Percentiles rank a stretch among this genome's conserved stretches.
phyloP scores from a whole-genome alignment of 2,797 vertebrate genomes.

The Harpagifer antarcticus region DNA sequence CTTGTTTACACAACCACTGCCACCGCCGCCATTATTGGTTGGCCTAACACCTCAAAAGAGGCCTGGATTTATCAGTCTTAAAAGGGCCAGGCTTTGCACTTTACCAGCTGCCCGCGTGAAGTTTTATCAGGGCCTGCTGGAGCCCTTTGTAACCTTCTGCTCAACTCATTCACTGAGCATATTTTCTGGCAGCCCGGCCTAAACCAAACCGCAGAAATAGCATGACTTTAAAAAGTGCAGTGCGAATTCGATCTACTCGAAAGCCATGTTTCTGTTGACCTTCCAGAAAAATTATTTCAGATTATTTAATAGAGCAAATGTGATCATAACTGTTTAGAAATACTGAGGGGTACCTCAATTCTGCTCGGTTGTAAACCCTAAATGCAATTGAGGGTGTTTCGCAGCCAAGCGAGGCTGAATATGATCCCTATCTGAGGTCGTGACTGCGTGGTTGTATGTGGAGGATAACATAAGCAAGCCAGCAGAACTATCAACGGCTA shows the following conservation, averaged over 20 bases:
- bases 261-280: slow-evolving; percentile 60
- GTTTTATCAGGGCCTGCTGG: slow-evolving; percentile 57
- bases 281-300: slow-evolving; percentile 68
- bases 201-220: slow-evolving; percentile 62
- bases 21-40: slow-evolving; percentile 14
- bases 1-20: slow-evolving; percentile 26
- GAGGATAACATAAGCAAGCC: slow-evolving; percentile 65
- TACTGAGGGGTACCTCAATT: slow-evolving; percentile 70
- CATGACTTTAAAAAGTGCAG: slow-evolving; percentile 48
- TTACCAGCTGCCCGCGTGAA: slow-evolving; percentile 46
- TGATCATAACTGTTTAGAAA: slow-evolving; percentile 79
- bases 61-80: slow-evolving; percentile 38
- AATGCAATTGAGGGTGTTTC: slow-evolving; percentile 74
- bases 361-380: slow-evolving; percentile 67
- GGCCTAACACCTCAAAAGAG: slow-evolving; percentile 39
- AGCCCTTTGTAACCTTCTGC: slow-evolving; percentile 52
- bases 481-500: slow-evolving; percentile 72
- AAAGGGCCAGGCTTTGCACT: slow-evolving; percentile 23
- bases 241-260: slow-evolving; percentile 50
- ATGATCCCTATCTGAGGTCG: slow-evolving; percentile 77
- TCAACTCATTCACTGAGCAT: slow-evolving; percentile 55
- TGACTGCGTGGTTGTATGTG: slow-evolving; percentile 61
- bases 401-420: slow-evolving; percentile 72
- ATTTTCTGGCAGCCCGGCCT: slow-evolving; percentile 49
- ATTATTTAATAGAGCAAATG: slow-evolving; percentile 78